Evolutionary conservation across 1,140 invertebrate species (phyloP).

Genomic region (Hyposmocoma kahamanoa): DNA sequence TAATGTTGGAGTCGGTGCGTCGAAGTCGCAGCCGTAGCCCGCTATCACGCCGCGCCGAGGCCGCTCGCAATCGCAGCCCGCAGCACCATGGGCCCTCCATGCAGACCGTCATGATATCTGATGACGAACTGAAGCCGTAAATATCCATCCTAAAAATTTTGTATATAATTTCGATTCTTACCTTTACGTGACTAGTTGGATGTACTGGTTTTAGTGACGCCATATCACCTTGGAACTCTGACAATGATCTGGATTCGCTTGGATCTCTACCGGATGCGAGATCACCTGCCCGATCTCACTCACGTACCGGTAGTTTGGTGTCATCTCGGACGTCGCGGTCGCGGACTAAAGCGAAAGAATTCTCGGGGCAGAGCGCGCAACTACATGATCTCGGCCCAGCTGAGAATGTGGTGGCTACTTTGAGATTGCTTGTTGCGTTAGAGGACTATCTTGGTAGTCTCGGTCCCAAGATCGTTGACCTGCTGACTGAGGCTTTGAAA

Average conservation of each 20-base stretch:
- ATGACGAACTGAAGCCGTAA: slow-evolving; percentile 50
- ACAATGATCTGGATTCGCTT: slow-evolving; percentile 35
- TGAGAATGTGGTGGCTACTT: slow-evolving; percentile 79
- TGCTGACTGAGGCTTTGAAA: slow-evolving; percentile 82
- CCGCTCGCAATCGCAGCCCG: slow-evolving; percentile 30
- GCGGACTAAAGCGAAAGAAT: not conserved
- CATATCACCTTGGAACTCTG: slow-evolving; percentile 53
- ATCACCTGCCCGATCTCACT: slow-evolving; percentile 19
- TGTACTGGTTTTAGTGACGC: slow-evolving; percentile 22
- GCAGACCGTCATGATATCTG: slow-evolving; percentile 51
- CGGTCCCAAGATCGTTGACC: slow-evolving; percentile 83
- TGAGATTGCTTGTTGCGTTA: slow-evolving; percentile 84
- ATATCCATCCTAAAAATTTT: too few species aligned
- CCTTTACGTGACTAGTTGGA: not conserved
- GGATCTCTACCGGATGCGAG: slow-evolving; percentile 33
- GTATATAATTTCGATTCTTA: not conserved
- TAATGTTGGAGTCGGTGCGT: slow-evolving; percentile 3
- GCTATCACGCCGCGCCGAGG: slow-evolving; percentile 20
- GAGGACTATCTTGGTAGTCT: slow-evolving; percentile 87
- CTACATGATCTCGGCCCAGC: slow-evolving; percentile 31
- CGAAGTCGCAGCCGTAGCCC: slow-evolving; percentile 27
- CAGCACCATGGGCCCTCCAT: slow-evolving; percentile 18
- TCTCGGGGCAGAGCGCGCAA: slow-evolving; percentile 6
- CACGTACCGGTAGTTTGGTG: slow-evolving; percentile 24
- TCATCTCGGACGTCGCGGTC: slow-evolving; percentile 18